Evolutionary conservation across 2,888 invertebrate genomes (phyloP).

Genomic region (Sceliomorpha sp.): DNA sequence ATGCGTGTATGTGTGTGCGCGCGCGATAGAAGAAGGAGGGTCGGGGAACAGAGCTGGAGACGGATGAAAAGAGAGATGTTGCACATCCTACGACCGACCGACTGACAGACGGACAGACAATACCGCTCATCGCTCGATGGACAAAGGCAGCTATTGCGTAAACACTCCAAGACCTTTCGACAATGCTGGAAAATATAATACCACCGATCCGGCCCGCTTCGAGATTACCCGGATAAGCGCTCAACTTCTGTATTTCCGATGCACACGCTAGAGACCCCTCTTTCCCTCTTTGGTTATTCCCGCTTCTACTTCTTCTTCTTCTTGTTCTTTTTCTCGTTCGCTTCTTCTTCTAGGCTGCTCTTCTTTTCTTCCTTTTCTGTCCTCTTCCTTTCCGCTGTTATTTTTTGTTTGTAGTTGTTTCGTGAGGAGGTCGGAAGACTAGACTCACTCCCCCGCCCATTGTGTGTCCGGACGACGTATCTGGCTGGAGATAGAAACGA

Average conservation of each 20-base stretch:
- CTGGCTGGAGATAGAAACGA: constrained; percentile 21
- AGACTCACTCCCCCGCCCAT: constrained; percentile 42
- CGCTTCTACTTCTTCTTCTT: too few relatives aligned
- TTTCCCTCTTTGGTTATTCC: constrained; percentile 16
- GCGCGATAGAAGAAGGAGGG: too few relatives aligned
- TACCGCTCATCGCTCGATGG: constrained; percentile 78
- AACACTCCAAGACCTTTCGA: constrained; percentile 73
- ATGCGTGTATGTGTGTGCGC: too few relatives aligned
- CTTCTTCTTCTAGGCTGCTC: too few relatives aligned
- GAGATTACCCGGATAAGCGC: constrained; percentile 73
- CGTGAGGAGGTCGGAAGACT: too few relatives aligned
- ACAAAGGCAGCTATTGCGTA: constrained; percentile 80
- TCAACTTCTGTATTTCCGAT: constrained; percentile 67
- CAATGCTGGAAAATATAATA: constrained; percentile 63
- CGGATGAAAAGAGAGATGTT: constrained; percentile 18
- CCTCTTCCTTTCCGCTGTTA: constrained; percentile 23
- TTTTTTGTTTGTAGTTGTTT: constrained; percentile 21
- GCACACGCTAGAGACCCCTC: constrained; percentile 31
- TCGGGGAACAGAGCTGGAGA: too few relatives aligned
- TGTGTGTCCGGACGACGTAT: constrained; percentile 20
- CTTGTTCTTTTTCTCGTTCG: too few relatives aligned
- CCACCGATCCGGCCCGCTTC: constrained; percentile 63
- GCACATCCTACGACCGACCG: constrained; percentile 38
- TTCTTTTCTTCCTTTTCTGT: too few relatives aligned
- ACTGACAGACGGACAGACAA: constrained; percentile 76